These are phyloP conservation scores for Danionella cerebrum DNA, from an alignment of 2,113 vertebrate species.

Conservation along the genomic window DNA sequence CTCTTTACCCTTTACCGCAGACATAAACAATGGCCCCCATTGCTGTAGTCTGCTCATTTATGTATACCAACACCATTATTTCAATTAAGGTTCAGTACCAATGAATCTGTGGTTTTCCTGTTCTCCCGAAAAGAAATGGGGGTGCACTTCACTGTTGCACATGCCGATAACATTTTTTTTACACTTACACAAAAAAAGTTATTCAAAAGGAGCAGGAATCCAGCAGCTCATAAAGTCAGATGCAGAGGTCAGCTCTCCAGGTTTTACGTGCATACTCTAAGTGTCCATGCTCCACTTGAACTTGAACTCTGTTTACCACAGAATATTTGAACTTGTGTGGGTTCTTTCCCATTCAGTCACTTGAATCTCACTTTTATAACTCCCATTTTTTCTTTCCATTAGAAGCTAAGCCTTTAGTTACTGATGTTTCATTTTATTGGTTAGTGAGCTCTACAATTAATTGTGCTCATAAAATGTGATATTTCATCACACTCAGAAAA, in stretches of 20 bases:
- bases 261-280: slow-evolving; percentile 15
- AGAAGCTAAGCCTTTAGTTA: neutral
- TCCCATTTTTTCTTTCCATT: neutral
- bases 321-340: neutral
- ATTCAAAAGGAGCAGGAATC: neutral
- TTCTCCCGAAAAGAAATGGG: slow-evolving; percentile 41
- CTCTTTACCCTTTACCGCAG: slow-evolving; percentile 58
- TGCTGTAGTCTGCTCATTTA: slow-evolving; percentile 64
- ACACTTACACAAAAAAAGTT: slow-evolving; percentile 31
- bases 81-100: slow-evolving; percentile 63
- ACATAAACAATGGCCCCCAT: slow-evolving; percentile 67
- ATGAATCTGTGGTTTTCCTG: slow-evolving; percentile 60
- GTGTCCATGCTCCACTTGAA: slow-evolving; percentile 1
- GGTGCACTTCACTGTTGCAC: slow-evolving; percentile 39
- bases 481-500: neutral
- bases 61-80: slow-evolving; percentile 61
- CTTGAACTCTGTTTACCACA: neutral
- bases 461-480: neutral
- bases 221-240: neutral
- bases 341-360: neutral
- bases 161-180: slow-evolving; percentile 12
- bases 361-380: slow-evolving; percentile 5
- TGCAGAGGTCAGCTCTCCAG: neutral
- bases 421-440: neutral
- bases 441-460: neutral